A percentile compares a stretch with the other conserved stretches of the same genome.
Evolutionary conservation across 2,113 vertebrate genomes (phyloP).

Genomic region (Herpailurus yagouaroundi): DNA sequence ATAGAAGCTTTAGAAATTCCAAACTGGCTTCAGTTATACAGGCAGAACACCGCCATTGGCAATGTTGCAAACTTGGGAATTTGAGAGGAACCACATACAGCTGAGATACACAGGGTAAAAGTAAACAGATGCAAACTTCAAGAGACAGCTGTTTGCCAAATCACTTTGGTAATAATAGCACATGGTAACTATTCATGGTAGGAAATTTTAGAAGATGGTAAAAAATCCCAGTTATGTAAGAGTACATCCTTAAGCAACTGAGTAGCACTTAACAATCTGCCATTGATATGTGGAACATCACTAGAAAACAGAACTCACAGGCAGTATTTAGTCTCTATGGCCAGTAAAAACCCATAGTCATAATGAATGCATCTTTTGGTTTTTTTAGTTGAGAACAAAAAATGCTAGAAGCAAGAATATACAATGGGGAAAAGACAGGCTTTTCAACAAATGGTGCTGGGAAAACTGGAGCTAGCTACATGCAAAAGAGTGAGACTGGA

Average conservation of each 20-base stretch:
- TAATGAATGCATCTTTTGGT: neutral
- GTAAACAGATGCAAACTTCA: constrained; percentile 11
- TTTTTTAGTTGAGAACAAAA: neutral
- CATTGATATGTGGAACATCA: neutral
- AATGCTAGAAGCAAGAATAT: neutral
- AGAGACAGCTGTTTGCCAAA: neutral
- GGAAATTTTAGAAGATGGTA: neutral
- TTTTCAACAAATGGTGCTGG: neutral
- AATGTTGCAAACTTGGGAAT: neutral
- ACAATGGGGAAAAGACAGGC: neutral
- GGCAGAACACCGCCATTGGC: neutral
- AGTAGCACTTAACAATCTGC: neutral
- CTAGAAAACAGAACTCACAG: neutral
- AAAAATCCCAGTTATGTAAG: neutral
- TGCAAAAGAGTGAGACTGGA: neutral
- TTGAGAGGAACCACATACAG: neutral
- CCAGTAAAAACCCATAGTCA: neutral
- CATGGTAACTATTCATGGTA: neutral
- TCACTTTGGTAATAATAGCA: neutral
- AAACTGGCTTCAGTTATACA: neutral
- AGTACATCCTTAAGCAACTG: neutral
- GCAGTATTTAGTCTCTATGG: neutral
- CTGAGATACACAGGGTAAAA: neutral
- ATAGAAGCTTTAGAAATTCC: neutral
- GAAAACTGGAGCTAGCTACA: neutral